Conservation (phyloP, 2,888 invertebrate genomes). For the Catocala nupta region DNA sequence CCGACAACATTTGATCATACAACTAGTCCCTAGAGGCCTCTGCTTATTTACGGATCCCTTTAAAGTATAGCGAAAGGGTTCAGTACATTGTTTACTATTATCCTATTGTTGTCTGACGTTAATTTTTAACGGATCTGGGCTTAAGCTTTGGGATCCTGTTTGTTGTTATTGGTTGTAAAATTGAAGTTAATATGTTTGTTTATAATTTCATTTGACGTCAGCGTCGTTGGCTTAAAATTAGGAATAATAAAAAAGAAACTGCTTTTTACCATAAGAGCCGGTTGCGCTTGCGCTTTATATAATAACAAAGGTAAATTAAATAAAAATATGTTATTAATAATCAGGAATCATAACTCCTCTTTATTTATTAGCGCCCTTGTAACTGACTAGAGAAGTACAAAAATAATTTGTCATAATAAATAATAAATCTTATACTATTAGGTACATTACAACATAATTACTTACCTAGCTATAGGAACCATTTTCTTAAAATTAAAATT, state of each 20-base stretch:
- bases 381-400: conserved; percentile 80
- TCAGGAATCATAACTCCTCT: conserved; percentile 73
- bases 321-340: conserved; percentile 44
- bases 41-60: conserved; percentile 65
- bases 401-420: conserved; percentile 69
- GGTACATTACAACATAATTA: conserved; percentile 25
- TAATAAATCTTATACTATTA: conserved; percentile 69
- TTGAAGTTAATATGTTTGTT: no score
- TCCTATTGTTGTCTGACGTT: conserved; percentile 51
- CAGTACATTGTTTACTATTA: conserved; percentile 57
- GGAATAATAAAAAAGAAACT: no score
- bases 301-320: background rate
- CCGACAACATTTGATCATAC: conserved; percentile 70
- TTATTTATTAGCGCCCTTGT: conserved; percentile 74
- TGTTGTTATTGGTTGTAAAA: no score
- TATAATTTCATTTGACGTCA: no score
- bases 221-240: no score
- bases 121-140: conserved; percentile 52
- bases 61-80: conserved; percentile 70
- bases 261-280: no score
- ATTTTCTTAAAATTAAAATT: conserved; percentile 42
- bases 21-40: conserved; percentile 66
- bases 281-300: background rate
- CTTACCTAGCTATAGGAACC: conserved; percentile 66
- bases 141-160: background rate